Base-by-base conservation (phyloP, 1,140 invertebrate genomes). In the Drosophila rufa region DNA sequence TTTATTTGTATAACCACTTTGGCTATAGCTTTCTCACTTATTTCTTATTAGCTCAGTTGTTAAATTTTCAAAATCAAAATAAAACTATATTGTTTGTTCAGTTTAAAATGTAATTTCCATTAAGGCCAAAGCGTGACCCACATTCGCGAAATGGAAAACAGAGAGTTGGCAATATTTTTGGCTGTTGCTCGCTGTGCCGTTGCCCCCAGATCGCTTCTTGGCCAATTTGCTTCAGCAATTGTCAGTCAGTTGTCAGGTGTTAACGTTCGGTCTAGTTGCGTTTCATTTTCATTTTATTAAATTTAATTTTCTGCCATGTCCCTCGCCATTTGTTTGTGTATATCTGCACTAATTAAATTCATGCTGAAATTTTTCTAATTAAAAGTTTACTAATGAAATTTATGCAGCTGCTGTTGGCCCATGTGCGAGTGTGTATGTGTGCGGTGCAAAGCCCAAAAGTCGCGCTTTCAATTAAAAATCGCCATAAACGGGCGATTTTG, bases 371-470 rank as follows among this genome's bases (percentile, higher is more conserved):
- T 82, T 82, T 82, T 82, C 80, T 82, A 82, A 82, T 82, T 82
- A 82, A 82, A 82, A 82, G 79, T 82, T 82, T 82, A 82, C 80
- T 82, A 82, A 82, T 82, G 80, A 82, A 82, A 82, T 82, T 82
- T 82, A 82, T 82, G 79, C 80, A 82, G 80, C 80, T 78, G 73
- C 79, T 77, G 79, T 17, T 36, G 68, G 67, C 27, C 27, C 27
- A 43, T 38, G 30, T 8, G 22, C 48, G 46, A 47, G 73, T 51
- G 38, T 60, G 47, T 42, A 12, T 22, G 27, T 27, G 50, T 42
- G 30, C 68, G 36, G 74, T 47, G 51, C 45, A 80, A 82, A 82
- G 80, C 79, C 75, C 80, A 82, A 82, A 82, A 82, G 80, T 82
- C 80, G 80, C 62, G 80, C 79, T 82, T 82, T 82, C 80, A 82